Conservation (phyloP, 2,113 vertebrate species). For the Corynorhinus townsendii region DNA sequence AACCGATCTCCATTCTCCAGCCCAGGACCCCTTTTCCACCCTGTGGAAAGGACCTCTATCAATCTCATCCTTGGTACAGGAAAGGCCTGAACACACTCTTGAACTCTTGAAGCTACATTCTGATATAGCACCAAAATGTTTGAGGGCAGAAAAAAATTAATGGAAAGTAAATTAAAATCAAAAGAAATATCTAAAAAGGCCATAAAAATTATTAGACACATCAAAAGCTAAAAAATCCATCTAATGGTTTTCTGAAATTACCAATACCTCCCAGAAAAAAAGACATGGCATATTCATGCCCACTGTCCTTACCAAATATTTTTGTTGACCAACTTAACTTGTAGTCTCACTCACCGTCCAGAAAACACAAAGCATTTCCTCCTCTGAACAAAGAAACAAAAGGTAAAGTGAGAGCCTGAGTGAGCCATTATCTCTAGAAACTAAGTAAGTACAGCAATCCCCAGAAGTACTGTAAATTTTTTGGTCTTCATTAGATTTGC, state of each 20-base stretch:
- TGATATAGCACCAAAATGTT: not conserved
- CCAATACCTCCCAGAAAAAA: not conserved
- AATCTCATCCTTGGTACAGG: not conserved
- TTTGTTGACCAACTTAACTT: not conserved
- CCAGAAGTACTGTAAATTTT: not conserved
- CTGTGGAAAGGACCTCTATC: not conserved
- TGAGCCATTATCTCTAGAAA: constrained; percentile 43
- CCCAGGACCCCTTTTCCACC: not conserved
- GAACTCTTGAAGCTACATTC: not conserved
- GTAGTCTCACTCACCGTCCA: not conserved
- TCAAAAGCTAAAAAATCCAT: not conserved
- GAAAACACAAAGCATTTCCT: not conserved
- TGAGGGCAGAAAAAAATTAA: not conserved
- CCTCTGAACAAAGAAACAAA: not conserved
- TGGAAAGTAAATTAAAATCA: constrained; percentile 24
- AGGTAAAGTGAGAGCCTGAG: not conserved
- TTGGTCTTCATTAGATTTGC: not conserved
- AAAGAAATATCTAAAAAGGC: not conserved
- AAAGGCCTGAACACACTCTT: not conserved
- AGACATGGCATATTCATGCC: not conserved
- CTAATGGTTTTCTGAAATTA: not conserved
- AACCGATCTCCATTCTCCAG: not conserved
- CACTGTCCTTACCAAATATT: not conserved
- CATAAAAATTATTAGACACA: not conserved
- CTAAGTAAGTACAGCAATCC: not conserved